These are phyloP conservation scores for Ceratothoa steindachneri DNA, from an alignment of 2,888 invertebrate genomes.

Conservation along the genomic window DNA sequence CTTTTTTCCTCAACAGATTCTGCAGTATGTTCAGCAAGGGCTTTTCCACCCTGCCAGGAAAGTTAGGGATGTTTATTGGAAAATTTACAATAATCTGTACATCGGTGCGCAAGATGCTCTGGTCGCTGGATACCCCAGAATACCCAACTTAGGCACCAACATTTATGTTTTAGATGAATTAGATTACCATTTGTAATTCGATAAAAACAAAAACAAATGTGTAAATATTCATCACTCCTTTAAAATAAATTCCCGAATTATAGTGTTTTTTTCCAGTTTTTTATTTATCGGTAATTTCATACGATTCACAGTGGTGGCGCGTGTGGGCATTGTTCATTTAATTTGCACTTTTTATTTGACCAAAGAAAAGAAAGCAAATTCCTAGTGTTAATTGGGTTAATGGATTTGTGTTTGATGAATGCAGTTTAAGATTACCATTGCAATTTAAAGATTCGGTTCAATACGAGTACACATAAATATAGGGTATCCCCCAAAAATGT, in stretches of 20 bases:
- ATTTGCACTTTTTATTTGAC: no score
- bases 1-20: conserved; percentile 52
- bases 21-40: conserved; percentile 61
- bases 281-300: no score
- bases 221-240: background rate
- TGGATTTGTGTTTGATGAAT: no score
- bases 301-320: no score
- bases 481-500: no score
- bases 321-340: no score
- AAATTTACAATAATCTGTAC: conserved; percentile 97
- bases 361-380: no score
- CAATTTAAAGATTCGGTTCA: no score
- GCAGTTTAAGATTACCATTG: no score
- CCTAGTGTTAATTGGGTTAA: no score
- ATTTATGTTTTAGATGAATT: conserved; percentile 87
- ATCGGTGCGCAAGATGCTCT: conserved; percentile 98
- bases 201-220: background rate
- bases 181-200: conserved; percentile 77
- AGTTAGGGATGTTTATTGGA: conserved; percentile 99
- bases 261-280: background rate
- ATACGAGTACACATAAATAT: no score
- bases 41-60: conserved; percentile 98
- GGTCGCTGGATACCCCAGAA: conserved; percentile 94
- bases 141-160: conserved; percentile 91
- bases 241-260: background rate